phyloP scores from a whole-genome alignment of 2,888 invertebrate genomes.

The Scaptomyza flava region DNA sequence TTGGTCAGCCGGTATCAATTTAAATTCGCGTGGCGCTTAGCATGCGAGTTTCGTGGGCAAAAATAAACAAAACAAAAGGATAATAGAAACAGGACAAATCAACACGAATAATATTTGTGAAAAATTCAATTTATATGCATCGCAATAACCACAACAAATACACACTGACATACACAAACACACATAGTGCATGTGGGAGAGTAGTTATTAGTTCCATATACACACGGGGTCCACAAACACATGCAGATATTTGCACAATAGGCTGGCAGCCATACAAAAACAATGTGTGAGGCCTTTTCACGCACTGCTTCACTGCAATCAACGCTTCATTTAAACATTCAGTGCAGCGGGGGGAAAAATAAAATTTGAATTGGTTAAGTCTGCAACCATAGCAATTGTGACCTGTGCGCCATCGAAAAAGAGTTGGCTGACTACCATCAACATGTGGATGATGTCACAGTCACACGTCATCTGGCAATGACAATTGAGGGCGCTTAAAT shows the following conservation, averaged over 20 bases:
- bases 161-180: not conserved
- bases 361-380: conserved; percentile 8
- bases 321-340: conserved; percentile 68
- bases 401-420: conserved; percentile 4
- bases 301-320: conserved; percentile 71
- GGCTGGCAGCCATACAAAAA: conserved; percentile 45
- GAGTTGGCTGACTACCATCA: conserved; percentile 15
- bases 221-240: conserved; percentile 12
- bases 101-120: conserved; percentile 59
- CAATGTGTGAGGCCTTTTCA: conserved; percentile 62
- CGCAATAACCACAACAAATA: conserved; percentile 49
- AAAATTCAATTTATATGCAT: conserved; percentile 79
- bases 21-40: conserved; percentile 51
- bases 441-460: conserved; percentile 16
- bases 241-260: conserved; percentile 41
- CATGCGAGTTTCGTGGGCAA: conserved; percentile 7
- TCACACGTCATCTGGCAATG: conserved; percentile 27
- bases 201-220: conserved; percentile 20
- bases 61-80: conserved; percentile 11
- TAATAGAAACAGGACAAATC: conserved; percentile 43
- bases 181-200: conserved; percentile 1
- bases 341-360: conserved; percentile 1
- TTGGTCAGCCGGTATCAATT: conserved; percentile 57
- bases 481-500: conserved; percentile 24
- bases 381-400: conserved; percentile 12